Base-by-base conservation (phyloP, 2,113 vertebrate genomes). In the Silurus meridionalis region DNA sequence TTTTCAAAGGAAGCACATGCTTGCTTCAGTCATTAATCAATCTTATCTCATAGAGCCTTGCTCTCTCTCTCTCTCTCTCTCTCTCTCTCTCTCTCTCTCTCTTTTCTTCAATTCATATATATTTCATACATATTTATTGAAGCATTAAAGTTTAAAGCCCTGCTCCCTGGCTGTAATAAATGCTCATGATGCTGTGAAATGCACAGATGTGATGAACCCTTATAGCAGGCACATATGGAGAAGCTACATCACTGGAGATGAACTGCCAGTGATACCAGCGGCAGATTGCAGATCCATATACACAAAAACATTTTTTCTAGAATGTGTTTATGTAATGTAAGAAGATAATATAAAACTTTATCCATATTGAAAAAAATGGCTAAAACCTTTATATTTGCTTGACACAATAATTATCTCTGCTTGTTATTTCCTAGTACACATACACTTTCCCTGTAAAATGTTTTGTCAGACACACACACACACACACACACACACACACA, bases 41-140 rank as follows among this genome's bases (percentile, higher is more conserved):
- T 55, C 69, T 53, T n/a, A 77, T 82, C 80, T 77, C 52, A 57
- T 48, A 67, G 15, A 82, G 57, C 78, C 50, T 64, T 25, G 15
- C 46, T 85, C 75, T 25, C 52, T 85, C 52, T 55, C 61, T 71
- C 52, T 85, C 52, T 55, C 61, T 71, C 25, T 19, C 15, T 83
- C 67, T 72, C 53, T 67, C 60, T 25, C 25, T 63, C 37, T 37
- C 66, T 25, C 60, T 60, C 85, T 25, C 19, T 52, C 66, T 28
- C 14, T 64, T 15, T n/a, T 7, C 52, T 55, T 6, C 50, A 64
- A 69, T 69, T 57, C 25, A 84, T 87, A 83, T 78, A 88, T 88
- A 90, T 86, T 88, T 87, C 53, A 86, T 89, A 85, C 83, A 90
- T 88, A 88, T 88, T 90, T 88, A 90, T 87, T 88, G 74, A 53